Conservation (phyloP, 2,797 vertebrate species). For the Scomberomorus guttatus region DNA sequence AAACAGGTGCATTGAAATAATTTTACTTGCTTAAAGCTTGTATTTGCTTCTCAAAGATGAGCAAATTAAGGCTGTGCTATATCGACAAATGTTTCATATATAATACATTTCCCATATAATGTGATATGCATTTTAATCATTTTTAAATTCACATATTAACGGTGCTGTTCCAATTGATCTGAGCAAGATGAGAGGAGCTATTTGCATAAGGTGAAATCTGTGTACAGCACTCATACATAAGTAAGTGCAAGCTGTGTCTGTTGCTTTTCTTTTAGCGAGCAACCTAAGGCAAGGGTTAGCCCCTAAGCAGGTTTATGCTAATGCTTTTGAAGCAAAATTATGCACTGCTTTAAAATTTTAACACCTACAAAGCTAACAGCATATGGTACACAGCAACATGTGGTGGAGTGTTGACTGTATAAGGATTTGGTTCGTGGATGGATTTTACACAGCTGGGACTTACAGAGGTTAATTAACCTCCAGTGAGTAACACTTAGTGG, state of each 20-base stretch:
- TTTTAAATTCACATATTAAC: slow-evolving; percentile 37
- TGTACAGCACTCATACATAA: slow-evolving; percentile 53
- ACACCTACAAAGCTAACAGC: slow-evolving; percentile 56
- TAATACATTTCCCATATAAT: slow-evolving; percentile 11
- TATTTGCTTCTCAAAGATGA: slow-evolving; percentile 11
- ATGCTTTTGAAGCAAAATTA: slow-evolving; percentile 54
- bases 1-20: slow-evolving; percentile 17
- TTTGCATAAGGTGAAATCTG: slow-evolving; percentile 56
- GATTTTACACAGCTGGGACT: slow-evolving; percentile 49
- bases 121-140: slow-evolving; percentile 27
- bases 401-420: slow-evolving; percentile 40
- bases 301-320: slow-evolving; percentile 41
- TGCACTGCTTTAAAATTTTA: slow-evolving; percentile 55
- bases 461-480: slow-evolving; percentile 66
- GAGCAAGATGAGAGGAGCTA: slow-evolving; percentile 45
- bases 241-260: slow-evolving; percentile 44
- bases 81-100: slow-evolving; percentile 39
- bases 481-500: slow-evolving; percentile 37
- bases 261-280: slow-evolving; percentile 56
- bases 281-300: slow-evolving; percentile 54
- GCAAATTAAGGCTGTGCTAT: not conserved
- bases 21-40: slow-evolving; percentile 8
- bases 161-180: slow-evolving; percentile 21
- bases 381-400: slow-evolving; percentile 48
- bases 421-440: slow-evolving; percentile 30